Conservation (phyloP, 2,888 invertebrate species). For the Chloroclystis v-ata region DNA sequence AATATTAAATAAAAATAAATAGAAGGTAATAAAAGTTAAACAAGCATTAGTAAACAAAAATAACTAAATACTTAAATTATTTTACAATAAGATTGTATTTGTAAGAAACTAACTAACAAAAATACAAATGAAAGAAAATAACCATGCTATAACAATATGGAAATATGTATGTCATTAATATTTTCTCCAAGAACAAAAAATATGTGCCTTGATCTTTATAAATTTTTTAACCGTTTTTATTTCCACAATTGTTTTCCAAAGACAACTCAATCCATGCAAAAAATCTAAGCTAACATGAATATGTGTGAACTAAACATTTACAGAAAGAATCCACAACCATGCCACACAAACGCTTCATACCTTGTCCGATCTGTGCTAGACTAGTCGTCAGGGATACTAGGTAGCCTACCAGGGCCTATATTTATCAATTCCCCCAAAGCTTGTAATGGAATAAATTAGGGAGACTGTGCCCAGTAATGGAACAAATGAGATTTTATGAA, state of each 20-base stretch:
- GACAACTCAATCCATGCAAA: constrained; percentile 30
- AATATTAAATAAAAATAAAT: background rate
- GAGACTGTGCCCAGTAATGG: too few relatives aligned
- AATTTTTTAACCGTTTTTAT: too few relatives aligned
- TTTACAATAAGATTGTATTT: background rate
- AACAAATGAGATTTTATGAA: too few relatives aligned
- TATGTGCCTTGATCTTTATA: too few relatives aligned
- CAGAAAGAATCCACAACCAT: constrained; percentile 48
- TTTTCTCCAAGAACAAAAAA: too few relatives aligned
- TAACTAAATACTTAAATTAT: background rate
- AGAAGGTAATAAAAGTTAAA: too few relatives aligned
- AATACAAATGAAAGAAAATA: constrained; percentile 3
- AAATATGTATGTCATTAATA: background rate
- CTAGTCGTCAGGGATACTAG: too few relatives aligned
- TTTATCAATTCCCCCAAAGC: too few relatives aligned
- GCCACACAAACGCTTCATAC: constrained; percentile 49
- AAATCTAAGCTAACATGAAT: constrained; percentile 52
- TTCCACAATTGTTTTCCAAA: constrained; percentile 10
- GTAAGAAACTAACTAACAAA: background rate
- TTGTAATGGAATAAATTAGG: too few relatives aligned
- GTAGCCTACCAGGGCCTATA: too few relatives aligned
- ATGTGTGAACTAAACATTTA: constrained; percentile 50
- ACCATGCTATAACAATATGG: constrained; percentile 11
- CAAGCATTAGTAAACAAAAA: background rate
- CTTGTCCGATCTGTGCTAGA: constrained; percentile 33